Evolutionary conservation across 2,797 vertebrate species (phyloP).

Genomic region (Bufotes viridis): DNA sequence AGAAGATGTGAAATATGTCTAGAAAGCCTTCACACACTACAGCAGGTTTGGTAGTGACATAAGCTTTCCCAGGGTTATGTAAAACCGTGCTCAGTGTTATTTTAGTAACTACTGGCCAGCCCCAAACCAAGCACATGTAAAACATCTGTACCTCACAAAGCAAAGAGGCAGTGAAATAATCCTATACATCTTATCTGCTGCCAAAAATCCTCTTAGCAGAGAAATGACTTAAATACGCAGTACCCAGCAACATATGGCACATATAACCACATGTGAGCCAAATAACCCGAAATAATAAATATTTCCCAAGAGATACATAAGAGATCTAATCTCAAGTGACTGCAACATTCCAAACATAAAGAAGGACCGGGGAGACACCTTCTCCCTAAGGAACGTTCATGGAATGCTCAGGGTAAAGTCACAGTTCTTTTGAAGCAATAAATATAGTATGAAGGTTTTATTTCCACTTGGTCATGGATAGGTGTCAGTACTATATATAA

Average conservation of each 20-base stretch:
- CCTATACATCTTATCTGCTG: constrained; percentile 60
- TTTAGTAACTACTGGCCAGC: constrained; percentile 14
- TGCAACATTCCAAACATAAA: constrained; percentile 40
- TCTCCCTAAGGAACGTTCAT: background rate
- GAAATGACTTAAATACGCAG: constrained; percentile 53
- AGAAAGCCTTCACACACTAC: background rate
- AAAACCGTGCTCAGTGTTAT: constrained; percentile 39
- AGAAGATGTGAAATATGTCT: background rate
- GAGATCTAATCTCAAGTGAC: constrained; percentile 45
- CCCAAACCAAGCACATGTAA: constrained; percentile 43
- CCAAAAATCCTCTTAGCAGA: constrained; percentile 61
- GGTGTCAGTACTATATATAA: background rate
- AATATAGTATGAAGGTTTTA: background rate
- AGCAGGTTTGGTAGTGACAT: constrained; percentile 25
- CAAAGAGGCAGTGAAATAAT: constrained; percentile 57
- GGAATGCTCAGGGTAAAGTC: background rate
- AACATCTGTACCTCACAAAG: constrained; percentile 58
- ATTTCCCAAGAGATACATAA: constrained; percentile 43
- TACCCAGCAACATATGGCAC: constrained; percentile 56
- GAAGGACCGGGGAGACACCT: constrained; percentile 1
- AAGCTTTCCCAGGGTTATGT: constrained; percentile 44
- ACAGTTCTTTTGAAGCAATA: constrained; percentile 15
- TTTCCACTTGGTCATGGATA: background rate
- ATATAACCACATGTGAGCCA: constrained; percentile 57
- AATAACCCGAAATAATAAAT: constrained; percentile 42